These are phyloP conservation scores for Lithophane leautieri DNA, from an alignment of 2,888 invertebrate species.

Conservation along the genomic window DNA sequence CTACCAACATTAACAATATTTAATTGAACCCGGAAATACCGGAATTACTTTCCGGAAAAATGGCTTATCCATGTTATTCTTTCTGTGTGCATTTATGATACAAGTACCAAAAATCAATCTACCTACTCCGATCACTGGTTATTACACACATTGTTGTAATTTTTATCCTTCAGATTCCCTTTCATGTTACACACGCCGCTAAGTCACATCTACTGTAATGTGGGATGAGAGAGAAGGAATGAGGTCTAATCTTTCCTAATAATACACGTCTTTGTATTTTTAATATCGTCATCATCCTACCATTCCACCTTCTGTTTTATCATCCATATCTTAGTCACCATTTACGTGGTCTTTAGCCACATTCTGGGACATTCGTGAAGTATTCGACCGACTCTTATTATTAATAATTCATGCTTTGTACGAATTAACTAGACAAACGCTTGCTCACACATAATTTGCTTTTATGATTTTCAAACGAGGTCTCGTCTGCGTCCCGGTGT, in stretches of 20 bases:
- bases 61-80: too few relatives aligned
- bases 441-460: constrained; percentile 51
- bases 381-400: constrained; percentile 50
- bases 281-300: constrained; percentile 23
- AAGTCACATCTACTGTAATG: not conserved
- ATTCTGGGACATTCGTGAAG: constrained; percentile 46
- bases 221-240: constrained; percentile 4
- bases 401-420: constrained; percentile 61
- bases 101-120: too few relatives aligned
- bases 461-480: constrained; percentile 56
- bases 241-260: constrained; percentile 17
- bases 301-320: constrained; percentile 17
- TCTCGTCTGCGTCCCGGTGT: constrained; percentile 50
- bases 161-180: constrained; percentile 26
- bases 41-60: too few relatives aligned
- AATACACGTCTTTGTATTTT: constrained; percentile 23
- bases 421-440: constrained; percentile 55
- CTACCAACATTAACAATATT: too few relatives aligned
- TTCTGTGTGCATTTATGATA: too few relatives aligned
- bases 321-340: constrained; percentile 31
- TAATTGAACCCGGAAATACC: too few relatives aligned
- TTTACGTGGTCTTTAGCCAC: constrained; percentile 39
- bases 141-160: constrained; percentile 25
- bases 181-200: constrained; percentile 14
- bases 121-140: too few relatives aligned